phyloP scores from a whole-genome alignment of 2,888 invertebrate species.

The Aporophyla nigra region DNA sequence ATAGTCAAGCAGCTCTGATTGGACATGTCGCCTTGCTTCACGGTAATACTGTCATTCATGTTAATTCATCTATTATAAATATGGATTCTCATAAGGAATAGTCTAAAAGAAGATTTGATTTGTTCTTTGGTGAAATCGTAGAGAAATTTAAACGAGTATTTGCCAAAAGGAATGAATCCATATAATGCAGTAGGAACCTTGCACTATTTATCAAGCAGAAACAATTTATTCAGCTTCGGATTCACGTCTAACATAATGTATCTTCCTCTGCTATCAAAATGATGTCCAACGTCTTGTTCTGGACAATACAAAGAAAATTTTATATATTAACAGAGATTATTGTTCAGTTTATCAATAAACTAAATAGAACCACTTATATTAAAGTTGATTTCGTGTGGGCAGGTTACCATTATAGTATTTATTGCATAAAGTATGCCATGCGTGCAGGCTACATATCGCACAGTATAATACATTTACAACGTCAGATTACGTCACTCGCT shows the following conservation, averaged over 20 bases:
- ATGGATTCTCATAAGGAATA: neutral
- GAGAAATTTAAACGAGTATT: neutral
- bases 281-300: neutral
- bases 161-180: neutral
- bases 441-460: constrained; percentile 34
- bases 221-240: constrained; percentile 25
- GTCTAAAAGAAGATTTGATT: neutral
- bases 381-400: constrained; percentile 34
- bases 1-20: constrained; percentile 51
- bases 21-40: constrained; percentile 39
- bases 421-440: constrained; percentile 52
- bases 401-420: constrained; percentile 30
- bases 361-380: constrained; percentile 7
- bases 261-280: neutral
- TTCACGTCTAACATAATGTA: constrained; percentile 15
- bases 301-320: neutral
- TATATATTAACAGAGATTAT: neutral
- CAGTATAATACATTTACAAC: constrained; percentile 21
- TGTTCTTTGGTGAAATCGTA: no score
- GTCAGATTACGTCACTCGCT: constrained; percentile 49
- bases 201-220: constrained; percentile 26
- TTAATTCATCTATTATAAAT: constrained; percentile 15
- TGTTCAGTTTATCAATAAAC: neutral
- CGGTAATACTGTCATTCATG: constrained; percentile 33
- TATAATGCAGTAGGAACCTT: neutral